Percentiles rank a stretch among this genome's conserved stretches.
phyloP scores from a whole-genome alignment of 2,888 invertebrate genomes.

The Autographa gamma region DNA sequence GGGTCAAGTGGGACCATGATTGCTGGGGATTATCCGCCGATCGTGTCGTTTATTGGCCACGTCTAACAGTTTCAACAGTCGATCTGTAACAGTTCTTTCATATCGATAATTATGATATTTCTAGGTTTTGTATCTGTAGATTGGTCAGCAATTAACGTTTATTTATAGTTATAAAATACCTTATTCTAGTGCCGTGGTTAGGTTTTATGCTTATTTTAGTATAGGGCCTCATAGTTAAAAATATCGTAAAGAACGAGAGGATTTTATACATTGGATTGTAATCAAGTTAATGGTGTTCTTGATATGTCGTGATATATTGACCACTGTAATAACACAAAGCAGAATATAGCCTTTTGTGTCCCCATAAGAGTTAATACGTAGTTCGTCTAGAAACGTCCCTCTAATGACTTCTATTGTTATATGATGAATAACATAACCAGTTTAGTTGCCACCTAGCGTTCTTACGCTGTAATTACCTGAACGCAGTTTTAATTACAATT shows the following conservation, averaged over 20 bases:
- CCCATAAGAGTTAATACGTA: constrained; percentile 20
- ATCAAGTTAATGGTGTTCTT: constrained; percentile 33
- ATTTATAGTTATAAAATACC: not conserved
- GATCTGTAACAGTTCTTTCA: constrained; percentile 19
- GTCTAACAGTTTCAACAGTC: constrained; percentile 19
- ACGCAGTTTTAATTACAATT: not conserved
- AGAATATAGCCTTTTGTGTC: constrained; percentile 43
- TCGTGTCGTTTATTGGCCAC: constrained; percentile 39
- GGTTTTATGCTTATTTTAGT: too few relatives aligned
- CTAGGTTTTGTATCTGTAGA: too few relatives aligned
- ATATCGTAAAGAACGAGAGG: not conserved
- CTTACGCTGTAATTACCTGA: not conserved
- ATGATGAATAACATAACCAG: constrained; percentile 14
- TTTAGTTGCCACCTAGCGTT: constrained; percentile 16
- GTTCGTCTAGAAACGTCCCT: constrained; percentile 22
- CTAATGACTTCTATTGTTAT: constrained; percentile 47
- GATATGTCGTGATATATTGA: constrained; percentile 24
- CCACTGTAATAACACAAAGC: constrained; percentile 21
- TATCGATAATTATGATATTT: not conserved
- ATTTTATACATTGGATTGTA: not conserved
- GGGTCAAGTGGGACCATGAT: constrained; percentile 55
- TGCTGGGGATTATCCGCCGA: constrained; percentile 51
- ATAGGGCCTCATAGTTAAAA: not conserved
- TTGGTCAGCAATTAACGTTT: not conserved
- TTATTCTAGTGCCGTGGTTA: too few relatives aligned